Conservation (phyloP, 2,888 invertebrate species). For the Dicyrtomina minuta region DNA sequence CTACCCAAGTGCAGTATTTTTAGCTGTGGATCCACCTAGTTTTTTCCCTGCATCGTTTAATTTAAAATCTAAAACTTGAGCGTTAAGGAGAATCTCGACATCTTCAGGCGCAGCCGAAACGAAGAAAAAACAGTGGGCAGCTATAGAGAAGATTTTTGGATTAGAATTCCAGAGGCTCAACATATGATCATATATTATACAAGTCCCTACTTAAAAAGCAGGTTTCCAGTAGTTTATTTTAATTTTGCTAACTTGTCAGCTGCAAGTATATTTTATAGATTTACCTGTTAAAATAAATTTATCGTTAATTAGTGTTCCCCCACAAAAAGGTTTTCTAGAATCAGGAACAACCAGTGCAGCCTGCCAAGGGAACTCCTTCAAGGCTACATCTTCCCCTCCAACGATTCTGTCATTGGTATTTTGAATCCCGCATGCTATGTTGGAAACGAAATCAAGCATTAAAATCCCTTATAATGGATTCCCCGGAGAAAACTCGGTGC, state of each 20-base stretch:
- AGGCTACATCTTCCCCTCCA: constrained; percentile 1
- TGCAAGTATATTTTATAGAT: no score
- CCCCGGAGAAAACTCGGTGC: no score
- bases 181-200: no score
- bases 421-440: constrained; percentile 18
- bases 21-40: background rate
- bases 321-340: constrained; percentile 27
- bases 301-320: constrained; percentile 24
- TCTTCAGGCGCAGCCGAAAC: background rate
- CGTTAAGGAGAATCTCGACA: constrained; percentile 13
- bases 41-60: constrained; percentile 10
- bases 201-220: no score
- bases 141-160: no score
- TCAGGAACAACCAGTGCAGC: constrained; percentile 8
- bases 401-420: constrained; percentile 13
- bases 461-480: background rate
- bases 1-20: background rate
- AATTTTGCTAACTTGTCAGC: no score
- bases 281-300: constrained; percentile 26
- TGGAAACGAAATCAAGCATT: background rate
- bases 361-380: constrained; percentile 19
- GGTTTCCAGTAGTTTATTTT: no score
- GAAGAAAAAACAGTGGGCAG: constrained; percentile 22
- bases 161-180: no score
- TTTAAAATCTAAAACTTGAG: constrained; percentile 14